Percentiles rank a stretch among this genome's conserved stretches.
phyloP scores from a whole-genome alignment of 2,888 invertebrate species.

The Agonopterix heracliana region DNA sequence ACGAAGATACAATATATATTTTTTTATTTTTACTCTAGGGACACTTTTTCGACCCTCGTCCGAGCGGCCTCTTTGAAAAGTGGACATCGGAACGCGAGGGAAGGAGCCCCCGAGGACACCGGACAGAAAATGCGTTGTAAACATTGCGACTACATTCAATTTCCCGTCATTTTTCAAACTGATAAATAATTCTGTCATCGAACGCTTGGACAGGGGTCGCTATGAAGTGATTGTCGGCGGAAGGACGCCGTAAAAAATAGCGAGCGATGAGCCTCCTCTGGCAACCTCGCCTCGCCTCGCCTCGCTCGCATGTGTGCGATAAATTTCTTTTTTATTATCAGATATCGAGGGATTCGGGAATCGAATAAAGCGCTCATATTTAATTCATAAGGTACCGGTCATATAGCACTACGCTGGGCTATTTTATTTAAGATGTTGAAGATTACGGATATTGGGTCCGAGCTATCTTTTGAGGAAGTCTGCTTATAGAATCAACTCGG shows the following conservation, averaged over 20 bases:
- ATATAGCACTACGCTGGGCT: slow-evolving; percentile 68
- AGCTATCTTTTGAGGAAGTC: slow-evolving; percentile 29
- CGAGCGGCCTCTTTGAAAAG: slow-evolving; percentile 76
- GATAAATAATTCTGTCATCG: slow-evolving; percentile 78
- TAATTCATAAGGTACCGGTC: slow-evolving; percentile 76
- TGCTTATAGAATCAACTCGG: not conserved
- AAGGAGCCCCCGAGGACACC: slow-evolving; percentile 72
- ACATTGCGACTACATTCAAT: slow-evolving; percentile 78
- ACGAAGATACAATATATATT: slow-evolving; percentile 69
- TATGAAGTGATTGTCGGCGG: slow-evolving; percentile 75
- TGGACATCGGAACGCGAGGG: slow-evolving; percentile 77
- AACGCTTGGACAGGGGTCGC: slow-evolving; percentile 74
- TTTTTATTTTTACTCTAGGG: slow-evolving; percentile 74
- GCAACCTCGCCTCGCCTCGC: slow-evolving; percentile 35
- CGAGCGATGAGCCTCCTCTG: slow-evolving; percentile 55
- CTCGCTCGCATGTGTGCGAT: slow-evolving; percentile 58
- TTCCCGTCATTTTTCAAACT: slow-evolving; percentile 78
- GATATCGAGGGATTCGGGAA: slow-evolving; percentile 76
- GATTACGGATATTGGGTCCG: slow-evolving; percentile 55
- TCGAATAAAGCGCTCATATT: slow-evolving; percentile 77
- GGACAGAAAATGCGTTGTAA: slow-evolving; percentile 76
- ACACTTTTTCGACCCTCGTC: slow-evolving; percentile 77
- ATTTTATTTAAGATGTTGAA: slow-evolving; percentile 73
- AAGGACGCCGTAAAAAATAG: slow-evolving; percentile 72
- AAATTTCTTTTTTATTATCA: slow-evolving; percentile 77